Evolutionary conservation across 1,140 invertebrate species (phyloP), one percentile per base, ranked within the genome.

Genomic region (Melanaphis sacchari): DNA sequence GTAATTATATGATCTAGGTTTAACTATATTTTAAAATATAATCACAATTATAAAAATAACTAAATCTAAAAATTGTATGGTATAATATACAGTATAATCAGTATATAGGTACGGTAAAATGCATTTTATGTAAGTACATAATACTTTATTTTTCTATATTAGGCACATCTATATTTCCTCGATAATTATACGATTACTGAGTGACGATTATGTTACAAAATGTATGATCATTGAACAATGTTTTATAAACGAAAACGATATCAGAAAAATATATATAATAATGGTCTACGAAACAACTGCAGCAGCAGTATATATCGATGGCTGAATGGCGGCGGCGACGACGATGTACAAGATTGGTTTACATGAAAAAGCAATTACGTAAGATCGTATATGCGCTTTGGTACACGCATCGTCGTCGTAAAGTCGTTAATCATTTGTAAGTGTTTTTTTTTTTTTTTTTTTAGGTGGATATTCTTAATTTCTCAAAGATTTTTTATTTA

Each of bases 301-400:
- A 18, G 31, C 15, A 76, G 15, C 31, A 18, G 31, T 18, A 24
- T 54, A 52, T 89, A 89, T 89, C 87, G 87, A 59, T 41, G 6
- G 26, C 24, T 11, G 52, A 59, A n/a, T 26, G 38, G 24, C 84
- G 52, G 36, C 52, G 49, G 52, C 38, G 52, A 90, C 38, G 89
- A 90, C 89, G 52, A 59, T 90, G 89, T 84, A 93, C 91, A 52
- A 81, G 81, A 93, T 93, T 49, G 76, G 91, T 82, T 93, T 93
- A 93, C 91, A 93, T 36, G 91, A 93, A 84, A 93, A 93, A 85
- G 76, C 91, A 93, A 93, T 93, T 93, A 93, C 46, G 91, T n/a
- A 85, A 85, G 38, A 93, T 21, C 9, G 52, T 90, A 85, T 81
- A 92, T 41, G 82, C 90, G 38, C 43, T 36, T 82, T 38, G n/a